Evolutionary conservation across 2,113 vertebrate genomes (phyloP), one percentile per base, ranked within the genome.

Genomic region (Eurystomus gularis): DNA sequence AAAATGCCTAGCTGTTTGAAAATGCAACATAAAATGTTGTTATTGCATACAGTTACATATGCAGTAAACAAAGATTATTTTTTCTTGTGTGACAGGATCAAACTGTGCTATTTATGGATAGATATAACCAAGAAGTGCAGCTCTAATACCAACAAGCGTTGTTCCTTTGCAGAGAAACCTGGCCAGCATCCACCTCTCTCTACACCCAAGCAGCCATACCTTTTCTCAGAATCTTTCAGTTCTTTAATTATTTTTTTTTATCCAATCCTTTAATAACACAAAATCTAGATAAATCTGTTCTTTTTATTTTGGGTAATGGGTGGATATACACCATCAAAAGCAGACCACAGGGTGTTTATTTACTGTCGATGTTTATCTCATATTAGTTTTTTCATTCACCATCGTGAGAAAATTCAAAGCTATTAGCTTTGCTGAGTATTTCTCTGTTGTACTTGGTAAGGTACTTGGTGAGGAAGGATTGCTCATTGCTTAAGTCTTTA

Each of bases 161-260:
- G 11, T 14, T 69, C 9, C 31, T 93, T 85, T 60, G 9, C 33
- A 49, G 21, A 12, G 7, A n/a, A 64, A 37, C 21, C 8, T 17
- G 15, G 8, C 4, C 35, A 86, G 17, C 13, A 64, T 9, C 7
- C 14, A 58, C 10, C 7, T 33, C 17, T 82, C 14, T 78, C n/a
- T 40, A 26, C 6, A 61, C 1, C 1, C 13, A 19, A 28, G 12
- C 3, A 57, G 7, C 1, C 4, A 8, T 29, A 26, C 8, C 2
- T 13, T 10, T 64, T 71, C 29, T 60, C 16, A 51, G 5, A 23
- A 0, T 44, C 44, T 62, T 66, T 3, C 17, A 0, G 0, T 3
- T 35, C 35, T 83, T 31, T 49, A 5, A 39, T 39, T 91, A 69
- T 87, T 46, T 75, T 91, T 76, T 85, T 46, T 75, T 88, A 54